Evolutionary conservation across 2,888 invertebrate species (phyloP), one percentile per base, ranked within the genome.

Genomic region (Dolichomitus sp.): DNA sequence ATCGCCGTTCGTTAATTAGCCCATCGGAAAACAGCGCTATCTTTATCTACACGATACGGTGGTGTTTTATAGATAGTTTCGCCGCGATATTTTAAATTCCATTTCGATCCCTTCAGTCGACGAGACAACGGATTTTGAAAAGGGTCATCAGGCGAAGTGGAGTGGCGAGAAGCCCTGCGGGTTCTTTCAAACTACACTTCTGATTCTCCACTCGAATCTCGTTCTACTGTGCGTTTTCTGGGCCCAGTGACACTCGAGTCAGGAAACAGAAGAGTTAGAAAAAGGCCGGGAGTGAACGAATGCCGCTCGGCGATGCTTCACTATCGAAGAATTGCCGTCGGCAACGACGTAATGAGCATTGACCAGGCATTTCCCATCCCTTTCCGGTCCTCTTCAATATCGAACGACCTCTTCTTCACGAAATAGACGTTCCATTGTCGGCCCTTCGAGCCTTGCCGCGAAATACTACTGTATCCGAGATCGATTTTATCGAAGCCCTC

Each of bases 291-390:
- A 37, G 33, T 37, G 54, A 30, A 61, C 42, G 40, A 59, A 70
- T 48, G 33, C 45, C 33, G 19, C 52, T 65, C 45, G 66, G 12
- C 40, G 52, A 27, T 57, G 76, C 63, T 73, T 61, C 68, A 63
- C 68, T 68, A 57, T 61, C 61, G 68, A 77, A 80, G 75, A 76
- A 80, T 76, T 80, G 76, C 83, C 83, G 48, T 37, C 57, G 83
- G 83, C 83, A 77, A 76, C 57, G 63, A 77, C 76, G 83, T 83
- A 83, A 83, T 83, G 83, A 80, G 80, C 80, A 80, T 80, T 83
- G 83, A 83, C 83, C 79, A 83, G 66, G 70, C 79, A 76, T 76
- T 63, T 77, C 63, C 69, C 68, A 37, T 50, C 61, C 42, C 27
- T 2, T 66, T 52, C 70, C 30, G 45, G 70, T 69, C 69, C 42